Evolutionary conservation across 23 tunicate genomes (phyloP).

Genomic region (Halocynthia roretzi): DNA sequence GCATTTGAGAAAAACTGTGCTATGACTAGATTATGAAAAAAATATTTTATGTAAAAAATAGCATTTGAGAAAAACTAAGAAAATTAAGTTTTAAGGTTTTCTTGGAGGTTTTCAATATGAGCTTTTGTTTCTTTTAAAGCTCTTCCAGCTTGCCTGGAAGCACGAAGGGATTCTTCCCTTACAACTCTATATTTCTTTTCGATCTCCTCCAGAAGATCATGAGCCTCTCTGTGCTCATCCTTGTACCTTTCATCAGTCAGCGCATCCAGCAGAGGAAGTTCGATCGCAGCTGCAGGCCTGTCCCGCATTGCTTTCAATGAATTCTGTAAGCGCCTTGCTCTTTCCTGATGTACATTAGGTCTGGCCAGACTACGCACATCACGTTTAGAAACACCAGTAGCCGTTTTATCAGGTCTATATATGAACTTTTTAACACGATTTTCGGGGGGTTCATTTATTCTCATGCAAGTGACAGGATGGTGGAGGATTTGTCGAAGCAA

Average conservation of each 20-base stretch:
- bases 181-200: constrained; percentile 83
- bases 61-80: neutral
- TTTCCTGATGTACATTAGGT: neutral
- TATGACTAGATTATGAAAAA: neutral
- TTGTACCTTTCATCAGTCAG: constrained; percentile 7
- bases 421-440: neutral
- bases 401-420: neutral
- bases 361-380: constrained; percentile 9
- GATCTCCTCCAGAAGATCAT: constrained; percentile 36
- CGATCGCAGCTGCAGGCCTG: constrained; percentile 35
- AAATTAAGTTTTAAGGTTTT: neutral
- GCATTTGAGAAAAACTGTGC: no score
- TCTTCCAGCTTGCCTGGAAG: constrained; percentile 51
- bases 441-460: constrained; percentile 8
- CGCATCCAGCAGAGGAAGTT: constrained; percentile 52
- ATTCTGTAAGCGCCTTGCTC: constrained; percentile 14
- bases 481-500: constrained; percentile 45
- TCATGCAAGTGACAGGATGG: constrained; percentile 32
- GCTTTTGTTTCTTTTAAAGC: constrained; percentile 38
- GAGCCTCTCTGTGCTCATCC: constrained; percentile 38
- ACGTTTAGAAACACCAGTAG: neutral
- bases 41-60: neutral
- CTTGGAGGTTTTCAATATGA: constrained; percentile 10
- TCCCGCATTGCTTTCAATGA: constrained; percentile 27
- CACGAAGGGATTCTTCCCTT: constrained; percentile 70